Percentiles rank a stretch among this genome's conserved stretches.
phyloP scores from a whole-genome alignment of 2,113 vertebrate species.

The Rhineura floridana region DNA sequence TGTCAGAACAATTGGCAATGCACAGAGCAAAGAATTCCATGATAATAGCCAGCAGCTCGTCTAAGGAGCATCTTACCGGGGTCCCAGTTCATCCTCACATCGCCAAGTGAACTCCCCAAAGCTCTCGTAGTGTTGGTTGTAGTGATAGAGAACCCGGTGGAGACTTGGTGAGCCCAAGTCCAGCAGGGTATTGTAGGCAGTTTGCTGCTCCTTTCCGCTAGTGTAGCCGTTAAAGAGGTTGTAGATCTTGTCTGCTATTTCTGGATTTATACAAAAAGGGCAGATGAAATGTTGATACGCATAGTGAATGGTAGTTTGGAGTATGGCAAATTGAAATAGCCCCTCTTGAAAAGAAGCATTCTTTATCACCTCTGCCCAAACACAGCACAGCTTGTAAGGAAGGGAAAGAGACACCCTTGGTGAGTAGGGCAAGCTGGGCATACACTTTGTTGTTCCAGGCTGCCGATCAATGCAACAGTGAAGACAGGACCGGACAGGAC shows the following conservation, averaged over 20 bases:
- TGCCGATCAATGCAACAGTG: not conserved
- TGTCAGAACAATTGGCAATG: not conserved
- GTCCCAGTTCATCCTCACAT: conserved; percentile 95
- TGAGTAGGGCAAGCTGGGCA: not conserved
- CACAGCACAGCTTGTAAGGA: no score
- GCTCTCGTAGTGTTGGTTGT: conserved; percentile 97
- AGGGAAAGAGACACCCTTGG: no score
- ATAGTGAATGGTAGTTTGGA: not conserved
- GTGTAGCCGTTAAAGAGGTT: conserved; percentile 98
- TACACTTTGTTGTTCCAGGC: not conserved
- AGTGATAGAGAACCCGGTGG: conserved; percentile 95
- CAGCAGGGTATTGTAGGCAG: conserved; percentile 96
- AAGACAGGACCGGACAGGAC: not conserved
- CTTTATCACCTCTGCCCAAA: not conserved
- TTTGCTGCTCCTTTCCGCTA: conserved; percentile 97
- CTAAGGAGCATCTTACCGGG: conserved; percentile 81
- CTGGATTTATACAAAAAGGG: conserved; percentile 66
- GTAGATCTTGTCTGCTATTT: conserved; percentile 98
- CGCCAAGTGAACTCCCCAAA: conserved; percentile 99
- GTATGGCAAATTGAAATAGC: not conserved
- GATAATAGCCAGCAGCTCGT: not conserved
- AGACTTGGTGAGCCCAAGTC: conserved; percentile 93
- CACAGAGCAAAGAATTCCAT: not conserved
- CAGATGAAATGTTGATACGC: not conserved
- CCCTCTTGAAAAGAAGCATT: not conserved